phyloP scores from a whole-genome alignment of 1,140 invertebrate genomes.

The Apocrypta bakeri region DNA sequence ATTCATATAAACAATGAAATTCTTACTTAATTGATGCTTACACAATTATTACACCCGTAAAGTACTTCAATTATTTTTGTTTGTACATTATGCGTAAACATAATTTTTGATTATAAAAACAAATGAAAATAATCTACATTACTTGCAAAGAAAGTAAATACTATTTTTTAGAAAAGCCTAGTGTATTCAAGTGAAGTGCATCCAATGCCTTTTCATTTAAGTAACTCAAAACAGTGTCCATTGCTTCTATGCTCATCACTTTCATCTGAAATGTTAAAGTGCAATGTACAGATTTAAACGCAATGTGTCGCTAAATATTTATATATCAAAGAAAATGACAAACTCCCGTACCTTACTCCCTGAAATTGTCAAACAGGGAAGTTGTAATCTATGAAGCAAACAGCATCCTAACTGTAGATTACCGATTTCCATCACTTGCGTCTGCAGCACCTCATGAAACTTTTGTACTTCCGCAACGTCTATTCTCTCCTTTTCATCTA shows the following conservation, averaged over 20 bases:
- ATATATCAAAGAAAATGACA: too few relatives aligned
- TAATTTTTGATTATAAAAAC: too few relatives aligned
- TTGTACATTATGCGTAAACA: too few relatives aligned
- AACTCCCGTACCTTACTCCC: conserved; percentile 58
- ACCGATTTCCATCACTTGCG: conserved; percentile 55
- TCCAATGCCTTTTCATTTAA: conserved; percentile 63
- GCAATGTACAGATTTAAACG: too few relatives aligned
- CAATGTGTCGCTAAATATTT: too few relatives aligned
- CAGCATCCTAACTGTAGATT: conserved; percentile 62
- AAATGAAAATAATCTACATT: background rate
- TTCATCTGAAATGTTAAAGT: conserved; percentile 65
- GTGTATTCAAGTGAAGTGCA: conserved; percentile 51
- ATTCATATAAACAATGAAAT: too few relatives aligned
- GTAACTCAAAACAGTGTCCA: conserved; percentile 61
- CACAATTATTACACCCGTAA: too few relatives aligned
- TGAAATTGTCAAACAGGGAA: conserved; percentile 61
- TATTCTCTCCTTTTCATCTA: conserved; percentile 32
- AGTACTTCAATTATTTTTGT: too few relatives aligned
- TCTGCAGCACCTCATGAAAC: conserved; percentile 60
- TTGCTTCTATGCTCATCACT: conserved; percentile 52
- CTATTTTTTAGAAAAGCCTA: conserved; percentile 27
- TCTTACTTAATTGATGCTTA: too few relatives aligned
- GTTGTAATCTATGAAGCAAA: conserved; percentile 57
- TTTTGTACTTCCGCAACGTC: conserved; percentile 57
- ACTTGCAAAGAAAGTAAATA: too few relatives aligned